Evolutionary conservation across 2,888 invertebrate genomes (phyloP), one percentile per base, ranked within the genome.

Genomic region (Ochropacha duplaris): DNA sequence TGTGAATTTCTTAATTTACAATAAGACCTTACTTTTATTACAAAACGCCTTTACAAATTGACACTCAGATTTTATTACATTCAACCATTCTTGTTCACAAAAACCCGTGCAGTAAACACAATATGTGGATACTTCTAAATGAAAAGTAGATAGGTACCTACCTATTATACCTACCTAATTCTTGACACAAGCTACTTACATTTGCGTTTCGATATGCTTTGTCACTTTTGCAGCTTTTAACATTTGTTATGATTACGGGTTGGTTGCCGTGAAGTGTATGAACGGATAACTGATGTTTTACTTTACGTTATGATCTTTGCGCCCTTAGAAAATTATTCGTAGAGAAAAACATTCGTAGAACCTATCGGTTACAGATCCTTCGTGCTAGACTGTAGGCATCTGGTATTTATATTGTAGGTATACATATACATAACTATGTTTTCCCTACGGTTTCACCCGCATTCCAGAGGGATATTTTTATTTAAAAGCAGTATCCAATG

Each of bases 51-150:
- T 28, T 28, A 28, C 28, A 4, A 28, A 28, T 14, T 3, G 4
- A 34, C 34, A 34, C 4, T 14, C 3, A 34, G 3, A 34, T 3
- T 14, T 14, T 14, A 34, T 34, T 34, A 34, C 4, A 2, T n/a
- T n/a, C 12, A 34, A 14, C 28, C 28, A 34, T 6, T 14, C 34
- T 34, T 28, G 6, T 28, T 28, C 28, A 28, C 28, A 28, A 28
- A 34, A 34, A 14, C 12, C 4, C 34, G 28, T 1, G 54, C 59
- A 69, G 63, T 72, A 69, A 67, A 66, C 55, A 22, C 54, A 58
- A 62, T n/a, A 62, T 58, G 69, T 58, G 60, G 59, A 71, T 65
- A 61, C 58, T 44, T 49, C 64, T n/a, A 74, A 71, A 73, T 72
- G 61, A 68, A 64, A 64, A 68, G 59, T 65, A n/a, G n/a, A n/a